Percentiles rank a stretch among this genome's conserved stretches.
Evolutionary conservation across 2,797 vertebrate genomes (phyloP).

Genomic region (Scolopax rusticola): DNA sequence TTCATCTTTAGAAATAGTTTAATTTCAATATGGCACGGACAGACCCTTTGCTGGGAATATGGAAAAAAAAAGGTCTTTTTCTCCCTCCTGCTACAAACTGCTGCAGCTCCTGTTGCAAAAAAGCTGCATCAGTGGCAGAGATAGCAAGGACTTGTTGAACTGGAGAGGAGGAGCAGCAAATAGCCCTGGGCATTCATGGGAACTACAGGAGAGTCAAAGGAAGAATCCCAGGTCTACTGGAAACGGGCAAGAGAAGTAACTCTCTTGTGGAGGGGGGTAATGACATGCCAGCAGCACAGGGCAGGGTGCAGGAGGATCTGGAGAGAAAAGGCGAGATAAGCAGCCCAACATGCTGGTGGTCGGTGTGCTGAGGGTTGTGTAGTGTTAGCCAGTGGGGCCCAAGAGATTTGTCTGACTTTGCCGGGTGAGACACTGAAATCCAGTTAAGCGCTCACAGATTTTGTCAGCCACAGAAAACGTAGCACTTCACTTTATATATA

Average conservation of each 20-base stretch:
- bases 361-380: neutral
- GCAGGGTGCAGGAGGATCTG: neutral
- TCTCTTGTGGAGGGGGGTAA: neutral
- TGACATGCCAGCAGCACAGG: neutral
- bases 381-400: neutral
- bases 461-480: neutral
- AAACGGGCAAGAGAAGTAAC: neutral
- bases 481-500: fast-evolving
- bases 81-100: neutral
- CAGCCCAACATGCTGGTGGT: neutral
- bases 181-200: neutral
- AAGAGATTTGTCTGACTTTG: neutral
- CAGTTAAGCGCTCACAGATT: fast-evolving
- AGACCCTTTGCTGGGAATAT: neutral
- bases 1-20: neutral
- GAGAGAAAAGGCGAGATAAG: too few relatives aligned
- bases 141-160: neutral
- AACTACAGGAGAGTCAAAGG: neutral
- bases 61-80: neutral
- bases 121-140: neutral
- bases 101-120: neutral
- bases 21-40: neutral
- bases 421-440: neutral
- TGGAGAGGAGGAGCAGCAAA: neutral
- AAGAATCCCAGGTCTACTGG: neutral